phyloP scores from a whole-genome alignment of 1,140 invertebrate species.

The Galendromus occidentalis region DNA sequence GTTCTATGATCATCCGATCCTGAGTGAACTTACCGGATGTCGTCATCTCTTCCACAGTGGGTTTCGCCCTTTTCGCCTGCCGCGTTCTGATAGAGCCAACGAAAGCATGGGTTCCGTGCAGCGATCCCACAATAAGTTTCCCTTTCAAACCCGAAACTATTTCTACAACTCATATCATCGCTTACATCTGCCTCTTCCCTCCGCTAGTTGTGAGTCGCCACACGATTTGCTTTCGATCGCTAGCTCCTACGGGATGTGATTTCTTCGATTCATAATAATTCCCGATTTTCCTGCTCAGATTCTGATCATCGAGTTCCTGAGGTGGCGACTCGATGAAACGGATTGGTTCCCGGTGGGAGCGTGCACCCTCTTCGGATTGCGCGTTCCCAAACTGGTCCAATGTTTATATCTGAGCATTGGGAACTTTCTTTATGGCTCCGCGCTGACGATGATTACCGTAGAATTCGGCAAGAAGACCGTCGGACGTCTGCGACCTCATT shows the following conservation, averaged over 20 bases:
- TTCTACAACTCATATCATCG: background rate
- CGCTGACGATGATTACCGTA: background rate
- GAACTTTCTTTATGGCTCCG: background rate
- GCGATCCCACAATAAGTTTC: background rate
- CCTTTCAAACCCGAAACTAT: background rate
- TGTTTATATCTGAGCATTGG: background rate
- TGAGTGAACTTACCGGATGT: no score
- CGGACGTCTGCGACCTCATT: background rate
- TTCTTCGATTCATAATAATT: background rate
- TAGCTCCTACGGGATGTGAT: background rate
- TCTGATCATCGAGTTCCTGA: constrained; percentile 3
- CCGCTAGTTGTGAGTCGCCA: background rate
- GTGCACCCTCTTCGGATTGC: background rate
- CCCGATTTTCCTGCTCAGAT: background rate
- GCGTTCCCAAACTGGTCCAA: background rate
- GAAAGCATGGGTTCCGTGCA: background rate
- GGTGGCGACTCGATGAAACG: background rate
- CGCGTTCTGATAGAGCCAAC: background rate
- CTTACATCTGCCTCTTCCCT: constrained; percentile 7
- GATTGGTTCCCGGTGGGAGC: background rate
- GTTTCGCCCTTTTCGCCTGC: background rate
- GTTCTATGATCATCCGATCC: background rate
- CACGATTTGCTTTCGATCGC: background rate
- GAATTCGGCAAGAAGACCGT: constrained; percentile 3
- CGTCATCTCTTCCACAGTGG: background rate